Evolutionary conservation across 2,113 vertebrate species (phyloP).

Genomic region (Ifrita kowaldi): DNA sequence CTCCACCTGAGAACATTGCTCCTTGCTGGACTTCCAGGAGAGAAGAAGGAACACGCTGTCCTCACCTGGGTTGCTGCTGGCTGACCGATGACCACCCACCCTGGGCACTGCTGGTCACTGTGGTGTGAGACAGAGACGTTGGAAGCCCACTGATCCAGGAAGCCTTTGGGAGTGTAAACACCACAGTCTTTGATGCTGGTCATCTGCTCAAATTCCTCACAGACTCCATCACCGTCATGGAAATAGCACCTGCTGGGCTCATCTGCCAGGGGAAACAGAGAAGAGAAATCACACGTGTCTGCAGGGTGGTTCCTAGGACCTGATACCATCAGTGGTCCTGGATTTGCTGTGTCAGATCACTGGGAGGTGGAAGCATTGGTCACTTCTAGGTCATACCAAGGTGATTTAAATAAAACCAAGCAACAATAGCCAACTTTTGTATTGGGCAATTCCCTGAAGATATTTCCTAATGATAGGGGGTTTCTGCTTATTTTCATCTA

Average conservation of each 20-base stretch:
- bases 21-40: not conserved
- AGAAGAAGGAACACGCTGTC: not conserved
- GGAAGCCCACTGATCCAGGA: conserved; percentile 95
- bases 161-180: conserved; percentile 91
- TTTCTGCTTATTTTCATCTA: not conserved
- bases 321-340: not conserved
- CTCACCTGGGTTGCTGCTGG: conserved; percentile 93
- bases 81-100: conserved; percentile 89
- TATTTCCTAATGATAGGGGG: not conserved
- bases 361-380: not conserved
- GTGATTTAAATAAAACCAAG: not conserved
- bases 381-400: not conserved
- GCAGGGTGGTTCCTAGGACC: not conserved
- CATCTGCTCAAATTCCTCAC: conserved; percentile 95
- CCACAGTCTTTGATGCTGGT: conserved; percentile 94
- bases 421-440: not conserved
- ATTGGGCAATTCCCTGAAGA: not conserved
- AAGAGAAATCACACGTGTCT: not conserved
- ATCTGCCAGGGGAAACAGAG: conserved; percentile 69
- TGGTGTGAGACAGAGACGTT: conserved; percentile 88
- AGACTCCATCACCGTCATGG: conserved; percentile 93
- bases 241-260: conserved; percentile 96
- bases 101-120: conserved; percentile 88
- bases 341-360: not conserved
- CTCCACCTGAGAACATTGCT: not conserved